Base-by-base conservation (phyloP, 2,113 vertebrate genomes). In the Sylvilagus bachmani region DNA sequence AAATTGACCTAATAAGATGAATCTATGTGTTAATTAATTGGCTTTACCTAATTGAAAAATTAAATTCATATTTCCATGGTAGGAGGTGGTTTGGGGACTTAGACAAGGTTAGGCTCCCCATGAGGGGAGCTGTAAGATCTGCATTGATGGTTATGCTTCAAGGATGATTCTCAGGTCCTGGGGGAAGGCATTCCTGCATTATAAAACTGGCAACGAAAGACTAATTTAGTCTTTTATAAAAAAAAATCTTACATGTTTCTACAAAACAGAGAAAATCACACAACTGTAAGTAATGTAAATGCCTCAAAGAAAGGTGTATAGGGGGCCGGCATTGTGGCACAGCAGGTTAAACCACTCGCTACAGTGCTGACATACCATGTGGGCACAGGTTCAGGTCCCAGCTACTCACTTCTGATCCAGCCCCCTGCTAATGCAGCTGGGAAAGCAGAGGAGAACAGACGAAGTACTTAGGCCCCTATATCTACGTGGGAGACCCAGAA, bases 191-290 rank as follows among this genome's bases (percentile, higher is more conserved):
- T 53, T 61, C 24, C 17, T 19, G 3, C 12, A 29, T 6, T 67
- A 16, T 74, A 74, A 89, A 61, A 61, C 13, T 24, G 36, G 29
- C 29, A 58, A 44, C 44, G 62, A 91, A 12, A 38, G 3, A 4
- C 2, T 94, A 78, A 91, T 61, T 89, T 61, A 89, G 13, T 6
- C 33, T 44, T 86, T 89, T 75, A 62, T 31, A 85, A 88, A 64
- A 85, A 88, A 64, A 31, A 27, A 73, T 75, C 88, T 75, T 12
- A 89, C 14, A 44, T 69, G 13, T 75, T 89, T 86, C 51, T 44
- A 85, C 84, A 38, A 85, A 16, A 84, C 9, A 31, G 24, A 83
- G n/a, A 22, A 79, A 78, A 55, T 11, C 21, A 55, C 44, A 44
- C 44, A 44, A 44, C 44, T 44, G 44, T 44, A 44, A 44, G 44